A percentile compares a stretch with the other conserved stretches of the same genome.
These are phyloP conservation scores for Yponomeuta plumbellus DNA, from an alignment of 2,888 invertebrate genomes.

Conservation along the genomic window DNA sequence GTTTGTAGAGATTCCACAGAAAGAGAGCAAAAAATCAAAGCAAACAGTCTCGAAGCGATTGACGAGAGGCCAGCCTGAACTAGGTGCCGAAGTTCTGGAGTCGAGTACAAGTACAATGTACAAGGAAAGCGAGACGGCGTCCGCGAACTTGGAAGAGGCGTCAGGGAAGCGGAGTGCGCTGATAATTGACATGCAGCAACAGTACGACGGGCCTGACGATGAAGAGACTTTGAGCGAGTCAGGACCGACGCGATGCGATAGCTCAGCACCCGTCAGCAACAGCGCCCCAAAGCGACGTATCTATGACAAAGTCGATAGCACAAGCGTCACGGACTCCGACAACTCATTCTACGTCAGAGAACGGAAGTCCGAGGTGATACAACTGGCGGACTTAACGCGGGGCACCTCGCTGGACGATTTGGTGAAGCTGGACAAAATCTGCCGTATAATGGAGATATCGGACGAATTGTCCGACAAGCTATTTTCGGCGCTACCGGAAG, in stretches of 20 bases:
- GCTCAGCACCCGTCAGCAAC: background rate
- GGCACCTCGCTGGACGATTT: slow-evolving; percentile 52
- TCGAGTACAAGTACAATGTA: background rate
- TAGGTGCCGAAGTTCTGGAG: background rate
- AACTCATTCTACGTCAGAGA: slow-evolving; percentile 53
- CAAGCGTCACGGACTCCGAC: slow-evolving; percentile 52
- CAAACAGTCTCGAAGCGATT: too few species aligned
- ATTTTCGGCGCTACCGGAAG: slow-evolving; percentile 44
- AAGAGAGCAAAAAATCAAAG: too few species aligned
- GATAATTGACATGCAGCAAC: background rate
- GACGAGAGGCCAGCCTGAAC: too few species aligned
- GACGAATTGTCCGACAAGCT: slow-evolving; percentile 62
- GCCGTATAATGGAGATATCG: slow-evolving; percentile 67
- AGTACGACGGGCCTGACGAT: background rate
- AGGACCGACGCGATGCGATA: background rate
- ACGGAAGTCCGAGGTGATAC: slow-evolving; percentile 56
- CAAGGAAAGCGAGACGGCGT: background rate
- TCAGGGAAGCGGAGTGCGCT: background rate
- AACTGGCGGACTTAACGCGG: slow-evolving; percentile 52
- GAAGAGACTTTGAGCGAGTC: background rate
- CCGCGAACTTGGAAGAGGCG: background rate
- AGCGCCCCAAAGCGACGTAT: slow-evolving; percentile 27
- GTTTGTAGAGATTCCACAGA: background rate
- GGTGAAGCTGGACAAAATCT: slow-evolving; percentile 58
- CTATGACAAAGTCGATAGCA: slow-evolving; percentile 63